phyloP scores from a whole-genome alignment of 1,140 invertebrate genomes.

The Drosophila nigromelanica region DNA sequence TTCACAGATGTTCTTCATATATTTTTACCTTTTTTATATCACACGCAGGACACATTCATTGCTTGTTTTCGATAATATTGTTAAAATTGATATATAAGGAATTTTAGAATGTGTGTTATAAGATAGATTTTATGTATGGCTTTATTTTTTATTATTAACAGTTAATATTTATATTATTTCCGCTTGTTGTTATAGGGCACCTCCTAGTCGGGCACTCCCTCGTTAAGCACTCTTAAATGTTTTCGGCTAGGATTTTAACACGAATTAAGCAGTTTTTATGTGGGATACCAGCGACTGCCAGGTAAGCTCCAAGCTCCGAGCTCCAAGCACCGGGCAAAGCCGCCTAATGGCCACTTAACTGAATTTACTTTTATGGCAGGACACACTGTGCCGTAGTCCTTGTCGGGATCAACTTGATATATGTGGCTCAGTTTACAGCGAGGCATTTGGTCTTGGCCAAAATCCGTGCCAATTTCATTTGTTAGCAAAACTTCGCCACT shows the following conservation, averaged over 20 bases:
- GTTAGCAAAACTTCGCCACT: conserved; percentile 41
- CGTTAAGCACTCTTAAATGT: background rate
- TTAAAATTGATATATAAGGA: too few relatives aligned
- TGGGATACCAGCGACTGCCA: conserved; percentile 13
- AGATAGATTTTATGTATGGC: too few relatives aligned
- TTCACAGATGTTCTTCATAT: too few relatives aligned
- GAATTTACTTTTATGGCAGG: conserved; percentile 64
- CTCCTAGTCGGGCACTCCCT: too few relatives aligned
- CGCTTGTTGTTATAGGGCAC: background rate
- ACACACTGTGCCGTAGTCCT: background rate
- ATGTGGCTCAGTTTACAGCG: conserved; percentile 31
- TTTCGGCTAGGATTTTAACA: conserved; percentile 45
- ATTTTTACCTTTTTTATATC: too few relatives aligned
- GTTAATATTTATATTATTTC: background rate
- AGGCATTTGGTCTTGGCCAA: background rate
- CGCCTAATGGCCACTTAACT: conserved; percentile 67
- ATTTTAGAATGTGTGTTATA: too few relatives aligned
- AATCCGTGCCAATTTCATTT: conserved; percentile 64
- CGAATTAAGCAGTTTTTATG: conserved; percentile 63
- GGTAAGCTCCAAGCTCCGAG: conserved; percentile 36
- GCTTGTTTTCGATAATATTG: too few relatives aligned
- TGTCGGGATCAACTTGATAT: conserved; percentile 43
- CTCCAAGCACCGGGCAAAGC: conserved; percentile 29
- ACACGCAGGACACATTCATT: too few relatives aligned
- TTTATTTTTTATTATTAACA: too few relatives aligned